Percentiles rank a stretch among this genome's conserved stretches.
These are phyloP conservation scores for Blastobasis lacticolella DNA, from an alignment of 2,888 invertebrate species.

Conservation along the genomic window DNA sequence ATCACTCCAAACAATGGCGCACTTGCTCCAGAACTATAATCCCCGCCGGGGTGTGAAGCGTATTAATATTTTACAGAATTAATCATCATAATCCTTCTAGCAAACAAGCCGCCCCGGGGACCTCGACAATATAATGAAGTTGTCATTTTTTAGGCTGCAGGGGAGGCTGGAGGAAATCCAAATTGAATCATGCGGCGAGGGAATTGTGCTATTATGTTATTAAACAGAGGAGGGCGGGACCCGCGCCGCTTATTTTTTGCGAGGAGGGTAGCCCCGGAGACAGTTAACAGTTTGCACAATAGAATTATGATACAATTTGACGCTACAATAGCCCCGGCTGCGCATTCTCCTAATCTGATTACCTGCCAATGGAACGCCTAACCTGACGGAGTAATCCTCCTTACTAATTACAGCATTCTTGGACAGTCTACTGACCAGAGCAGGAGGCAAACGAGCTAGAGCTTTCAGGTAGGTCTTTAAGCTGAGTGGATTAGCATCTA, in stretches of 20 bases:
- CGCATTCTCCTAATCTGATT: not conserved
- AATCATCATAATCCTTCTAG: slow-evolving; percentile 73
- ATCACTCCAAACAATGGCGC: slow-evolving; percentile 46
- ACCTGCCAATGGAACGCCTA: not conserved
- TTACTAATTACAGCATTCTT: too few species aligned
- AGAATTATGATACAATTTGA: slow-evolving; percentile 74
- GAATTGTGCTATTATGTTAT: slow-evolving; percentile 81
- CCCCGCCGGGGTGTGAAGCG: slow-evolving; percentile 59
- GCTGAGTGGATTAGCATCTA: too few species aligned
- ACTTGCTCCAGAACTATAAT: slow-evolving; percentile 56
- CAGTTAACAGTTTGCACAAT: slow-evolving; percentile 74
- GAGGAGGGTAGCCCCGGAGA: slow-evolving; percentile 62
- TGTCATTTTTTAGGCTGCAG: slow-evolving; percentile 72
- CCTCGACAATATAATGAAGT: slow-evolving; percentile 72
- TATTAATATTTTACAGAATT: slow-evolving; percentile 73
- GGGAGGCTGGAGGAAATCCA: slow-evolving; percentile 77
- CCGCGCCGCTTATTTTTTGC: slow-evolving; percentile 63
- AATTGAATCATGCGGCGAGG: slow-evolving; percentile 80
- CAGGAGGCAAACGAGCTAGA: too few species aligned
- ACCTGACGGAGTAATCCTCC: too few species aligned
- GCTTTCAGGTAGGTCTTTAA: too few species aligned
- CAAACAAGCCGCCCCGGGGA: slow-evolving; percentile 70
- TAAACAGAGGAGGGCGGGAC: slow-evolving; percentile 76
- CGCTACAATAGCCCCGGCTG: slow-evolving; percentile 38
- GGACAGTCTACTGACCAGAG: too few species aligned